Percentiles rank a stretch among this genome's conserved stretches.
These are phyloP conservation scores for Atherinosoma microstoma DNA, from an alignment of 2,797 vertebrate genomes.

Conservation along the genomic window DNA sequence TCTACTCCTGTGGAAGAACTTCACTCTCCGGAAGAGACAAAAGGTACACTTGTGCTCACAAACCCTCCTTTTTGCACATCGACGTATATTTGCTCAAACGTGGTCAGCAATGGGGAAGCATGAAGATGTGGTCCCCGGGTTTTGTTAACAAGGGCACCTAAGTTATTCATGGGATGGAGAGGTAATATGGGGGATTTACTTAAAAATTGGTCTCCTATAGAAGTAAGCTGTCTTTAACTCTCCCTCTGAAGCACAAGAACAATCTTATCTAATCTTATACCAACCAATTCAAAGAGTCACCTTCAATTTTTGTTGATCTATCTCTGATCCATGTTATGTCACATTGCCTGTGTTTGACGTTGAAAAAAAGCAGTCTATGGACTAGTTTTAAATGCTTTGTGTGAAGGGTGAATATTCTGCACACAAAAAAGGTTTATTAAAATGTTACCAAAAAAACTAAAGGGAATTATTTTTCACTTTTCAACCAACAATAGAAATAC, in stretches of 20 bases:
- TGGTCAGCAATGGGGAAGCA: constrained; percentile 55
- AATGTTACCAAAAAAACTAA: constrained; percentile 8
- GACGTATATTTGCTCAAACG: constrained; percentile 47
- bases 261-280: constrained; percentile 73
- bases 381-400: constrained; percentile 53
- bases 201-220: constrained; percentile 69
- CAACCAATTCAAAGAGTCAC: constrained; percentile 77
- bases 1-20: constrained; percentile 98
- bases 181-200: constrained; percentile 70
- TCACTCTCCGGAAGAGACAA: constrained; percentile 94
- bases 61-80: constrained; percentile 34
- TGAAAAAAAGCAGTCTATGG: constrained; percentile 49
- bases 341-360: constrained; percentile 62
- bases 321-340: constrained; percentile 67
- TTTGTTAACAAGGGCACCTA: constrained; percentile 68
- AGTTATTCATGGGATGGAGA: constrained; percentile 65
- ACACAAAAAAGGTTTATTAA: background rate
- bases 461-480: background rate
- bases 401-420: constrained; percentile 63
- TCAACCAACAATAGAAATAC: background rate
- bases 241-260: constrained; percentile 68
- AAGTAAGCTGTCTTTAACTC: constrained; percentile 69
- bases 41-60: constrained; percentile 84
- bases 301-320: constrained; percentile 75
- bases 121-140: constrained; percentile 56